These are phyloP conservation scores for Halcyon chelicuti DNA, from an alignment of 2,797 vertebrate genomes.

Conservation along the genomic window DNA sequence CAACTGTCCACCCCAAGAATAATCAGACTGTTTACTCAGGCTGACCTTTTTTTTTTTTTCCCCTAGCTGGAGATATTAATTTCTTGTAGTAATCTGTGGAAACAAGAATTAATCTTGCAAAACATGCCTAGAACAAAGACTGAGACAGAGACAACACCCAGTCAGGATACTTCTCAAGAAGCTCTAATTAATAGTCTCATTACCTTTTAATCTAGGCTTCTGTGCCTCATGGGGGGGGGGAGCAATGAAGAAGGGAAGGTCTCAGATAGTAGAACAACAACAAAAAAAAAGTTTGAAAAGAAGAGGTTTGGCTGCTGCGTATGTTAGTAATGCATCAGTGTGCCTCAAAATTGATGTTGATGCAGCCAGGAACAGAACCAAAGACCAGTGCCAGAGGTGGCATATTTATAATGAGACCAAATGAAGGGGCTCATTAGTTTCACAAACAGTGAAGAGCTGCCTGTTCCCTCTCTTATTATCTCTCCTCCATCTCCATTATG, in stretches of 20 bases:
- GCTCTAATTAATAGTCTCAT: conserved; percentile 87
- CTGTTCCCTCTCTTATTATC: conserved; percentile 64
- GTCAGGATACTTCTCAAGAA: conserved; percentile 74
- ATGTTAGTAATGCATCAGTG: conserved; percentile 68
- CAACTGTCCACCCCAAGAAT: neutral
- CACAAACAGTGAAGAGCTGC: conserved; percentile 69
- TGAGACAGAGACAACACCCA: conserved; percentile 48
- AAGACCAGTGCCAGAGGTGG: conserved; percentile 68
- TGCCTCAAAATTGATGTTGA: conserved; percentile 76
- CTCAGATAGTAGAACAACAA: neutral
- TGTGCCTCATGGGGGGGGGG: conserved; percentile 42
- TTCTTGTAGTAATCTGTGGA: conserved; percentile 44
- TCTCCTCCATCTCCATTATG: conserved; percentile 51
- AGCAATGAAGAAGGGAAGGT: conserved; percentile 12
- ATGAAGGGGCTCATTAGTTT: conserved; percentile 72
- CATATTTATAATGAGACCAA: conserved; percentile 74
- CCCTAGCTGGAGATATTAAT: neutral
- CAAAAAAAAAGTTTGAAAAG: conserved; percentile 38
- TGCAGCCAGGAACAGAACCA: conserved; percentile 70
- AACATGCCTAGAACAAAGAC: conserved; percentile 29
- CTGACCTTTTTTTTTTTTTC: neutral
- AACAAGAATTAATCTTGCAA: conserved; percentile 22
- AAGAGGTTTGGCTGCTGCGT: conserved; percentile 70
- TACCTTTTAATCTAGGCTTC: conserved; percentile 82
- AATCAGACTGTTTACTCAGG: neutral